Evolutionary conservation across 2,113 vertebrate species (phyloP).

Genomic region (Orthonyx spaldingii): DNA sequence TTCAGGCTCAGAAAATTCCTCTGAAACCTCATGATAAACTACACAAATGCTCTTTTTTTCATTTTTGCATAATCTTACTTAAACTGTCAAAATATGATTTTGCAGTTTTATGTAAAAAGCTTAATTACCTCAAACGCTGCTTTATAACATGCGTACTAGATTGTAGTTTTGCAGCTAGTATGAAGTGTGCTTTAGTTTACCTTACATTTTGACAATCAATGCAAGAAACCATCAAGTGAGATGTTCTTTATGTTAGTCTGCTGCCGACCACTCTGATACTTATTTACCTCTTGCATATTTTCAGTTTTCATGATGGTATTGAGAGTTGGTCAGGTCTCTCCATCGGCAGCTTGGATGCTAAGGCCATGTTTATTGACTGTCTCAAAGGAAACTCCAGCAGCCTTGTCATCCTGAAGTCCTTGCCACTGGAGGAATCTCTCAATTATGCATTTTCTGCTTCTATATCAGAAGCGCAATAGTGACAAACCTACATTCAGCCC

Average conservation of each 20-base stretch:
- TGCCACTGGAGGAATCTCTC: background rate
- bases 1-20: background rate
- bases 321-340: background rate
- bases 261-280: accelerated
- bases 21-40: background rate
- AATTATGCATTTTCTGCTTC: background rate
- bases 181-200: background rate
- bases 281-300: background rate
- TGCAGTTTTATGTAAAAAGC: background rate
- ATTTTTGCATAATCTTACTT: background rate
- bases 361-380: background rate
- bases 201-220: background rate
- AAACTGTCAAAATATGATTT: background rate
- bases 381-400: background rate
- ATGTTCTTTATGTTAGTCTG: background rate
- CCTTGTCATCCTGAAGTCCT: background rate
- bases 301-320: background rate
- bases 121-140: background rate
- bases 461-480: background rate
- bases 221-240: background rate
- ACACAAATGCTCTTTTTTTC: background rate
- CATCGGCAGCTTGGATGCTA: background rate
- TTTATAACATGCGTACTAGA: background rate
- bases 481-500: background rate
- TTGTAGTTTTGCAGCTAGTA: background rate